These are phyloP conservation scores for Spatula clypeata DNA, from an alignment of 2,797 vertebrate genomes.

Conservation along the genomic window DNA sequence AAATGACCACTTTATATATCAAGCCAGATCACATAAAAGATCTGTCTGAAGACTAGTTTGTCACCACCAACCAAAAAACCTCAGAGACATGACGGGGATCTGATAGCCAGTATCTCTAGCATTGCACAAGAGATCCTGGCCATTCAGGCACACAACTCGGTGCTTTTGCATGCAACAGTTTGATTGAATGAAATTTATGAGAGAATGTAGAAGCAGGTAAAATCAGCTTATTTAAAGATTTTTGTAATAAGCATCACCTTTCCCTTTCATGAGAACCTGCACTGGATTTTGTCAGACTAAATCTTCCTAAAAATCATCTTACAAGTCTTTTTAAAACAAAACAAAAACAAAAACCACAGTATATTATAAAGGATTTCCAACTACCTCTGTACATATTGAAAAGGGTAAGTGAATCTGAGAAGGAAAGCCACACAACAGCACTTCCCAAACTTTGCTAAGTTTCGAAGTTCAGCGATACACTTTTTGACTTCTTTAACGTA, in stretches of 20 bases:
- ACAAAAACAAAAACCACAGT: background rate
- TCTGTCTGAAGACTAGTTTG: background rate
- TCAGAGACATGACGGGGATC: background rate
- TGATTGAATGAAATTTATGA: background rate
- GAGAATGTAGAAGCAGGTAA: background rate
- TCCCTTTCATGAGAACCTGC: background rate
- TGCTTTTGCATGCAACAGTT: background rate
- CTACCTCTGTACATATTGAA: background rate
- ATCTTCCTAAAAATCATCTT: background rate
- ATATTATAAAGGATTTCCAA: background rate
- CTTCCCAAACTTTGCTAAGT: background rate
- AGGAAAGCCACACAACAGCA: background rate
- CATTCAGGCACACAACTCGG: accelerated
- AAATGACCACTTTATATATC: background rate
- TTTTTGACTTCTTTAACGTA: background rate
- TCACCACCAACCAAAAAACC: background rate
- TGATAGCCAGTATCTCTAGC: background rate
- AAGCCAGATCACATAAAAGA: background rate
- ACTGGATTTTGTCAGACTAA: background rate
- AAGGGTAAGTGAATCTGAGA: background rate
- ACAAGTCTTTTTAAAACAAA: background rate
- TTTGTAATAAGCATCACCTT: background rate
- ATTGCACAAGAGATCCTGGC: background rate
- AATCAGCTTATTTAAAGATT: background rate
- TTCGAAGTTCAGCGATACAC: background rate